Percentiles rank a stretch among this genome's conserved stretches.
Evolutionary conservation across 2,888 invertebrate species (phyloP).

Genomic region (Orchestes rusci): DNA sequence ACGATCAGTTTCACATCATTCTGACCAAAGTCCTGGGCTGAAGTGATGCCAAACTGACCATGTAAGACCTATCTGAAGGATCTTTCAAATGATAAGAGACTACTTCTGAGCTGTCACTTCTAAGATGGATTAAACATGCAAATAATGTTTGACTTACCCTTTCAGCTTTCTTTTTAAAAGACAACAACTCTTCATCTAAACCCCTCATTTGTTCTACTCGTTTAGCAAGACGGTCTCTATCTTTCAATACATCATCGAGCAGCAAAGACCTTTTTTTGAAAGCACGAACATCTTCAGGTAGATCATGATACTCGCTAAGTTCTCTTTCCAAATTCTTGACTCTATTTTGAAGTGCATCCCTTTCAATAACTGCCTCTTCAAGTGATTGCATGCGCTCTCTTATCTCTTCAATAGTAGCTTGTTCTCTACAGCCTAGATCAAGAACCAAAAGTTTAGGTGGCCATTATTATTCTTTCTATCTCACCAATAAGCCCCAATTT

Average conservation of each 20-base stretch:
- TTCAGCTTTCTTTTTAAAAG: conserved; percentile 27
- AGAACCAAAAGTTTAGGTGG: no score
- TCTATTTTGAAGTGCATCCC: conserved; percentile 31
- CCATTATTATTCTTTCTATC: no score
- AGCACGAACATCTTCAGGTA: conserved; percentile 35
- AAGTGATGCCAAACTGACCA: no score
- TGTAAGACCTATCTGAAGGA: no score
- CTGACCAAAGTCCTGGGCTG: no score
- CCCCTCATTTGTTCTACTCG: conserved; percentile 31
- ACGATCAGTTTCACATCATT: no score
- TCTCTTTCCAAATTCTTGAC: conserved; percentile 34
- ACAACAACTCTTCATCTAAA: conserved; percentile 30
- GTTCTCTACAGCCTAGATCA: conserved; percentile 11
- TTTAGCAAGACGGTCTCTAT: conserved; percentile 31
- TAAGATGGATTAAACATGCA: no score
- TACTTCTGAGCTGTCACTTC: no score
- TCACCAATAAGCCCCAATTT: no score
- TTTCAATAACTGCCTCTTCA: conserved; percentile 31
- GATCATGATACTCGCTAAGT: conserved; percentile 31
- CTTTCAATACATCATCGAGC: conserved; percentile 34
- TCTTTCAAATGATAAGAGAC: no score
- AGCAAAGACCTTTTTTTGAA: conserved; percentile 34
- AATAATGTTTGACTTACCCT: no score
- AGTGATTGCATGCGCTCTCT: conserved; percentile 24
- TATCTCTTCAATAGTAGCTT: conserved; percentile 20